These are phyloP conservation scores for Neodiprion virginianus DNA, from an alignment of 1,140 invertebrate genomes.

Conservation along the genomic window DNA sequence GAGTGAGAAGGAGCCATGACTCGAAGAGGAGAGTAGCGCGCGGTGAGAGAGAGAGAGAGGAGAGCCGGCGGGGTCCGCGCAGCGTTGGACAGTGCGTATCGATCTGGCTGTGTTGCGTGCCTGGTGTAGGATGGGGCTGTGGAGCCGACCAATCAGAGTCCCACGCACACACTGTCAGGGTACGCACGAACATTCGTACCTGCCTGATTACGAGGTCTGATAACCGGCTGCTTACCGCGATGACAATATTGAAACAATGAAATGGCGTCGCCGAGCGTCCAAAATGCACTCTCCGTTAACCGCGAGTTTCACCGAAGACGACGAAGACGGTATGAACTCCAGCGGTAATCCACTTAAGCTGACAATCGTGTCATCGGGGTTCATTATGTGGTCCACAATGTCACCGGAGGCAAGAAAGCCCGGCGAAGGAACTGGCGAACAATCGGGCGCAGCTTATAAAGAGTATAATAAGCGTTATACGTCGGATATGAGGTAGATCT, in stretches of 20 bases:
- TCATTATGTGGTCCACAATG: neutral
- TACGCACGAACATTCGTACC: conserved; percentile 28
- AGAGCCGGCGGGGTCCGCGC: conserved; percentile 31
- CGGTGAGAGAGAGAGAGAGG: neutral
- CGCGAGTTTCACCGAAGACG: too few species aligned
- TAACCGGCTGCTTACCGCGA: conserved; percentile 33
- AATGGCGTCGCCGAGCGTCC: conserved; percentile 35
- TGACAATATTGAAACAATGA: conserved; percentile 47
- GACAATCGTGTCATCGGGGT: neutral
- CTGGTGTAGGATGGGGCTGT: conserved; percentile 56
- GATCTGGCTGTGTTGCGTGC: conserved; percentile 58
- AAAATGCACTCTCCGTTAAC: too few species aligned
- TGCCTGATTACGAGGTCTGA: conserved; percentile 43
- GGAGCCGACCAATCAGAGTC: conserved; percentile 59
- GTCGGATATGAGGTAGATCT: too few species aligned
- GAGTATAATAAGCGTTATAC: neutral
- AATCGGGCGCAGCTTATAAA: neutral
- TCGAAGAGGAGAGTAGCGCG: conserved; percentile 20
- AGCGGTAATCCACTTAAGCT: neutral
- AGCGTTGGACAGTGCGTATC: conserved; percentile 62
- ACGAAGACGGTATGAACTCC: too few species aligned
- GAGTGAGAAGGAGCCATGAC: conserved; percentile 20
- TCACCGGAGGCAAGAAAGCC: neutral
- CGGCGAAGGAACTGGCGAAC: neutral
- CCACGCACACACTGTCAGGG: conserved; percentile 29